Evolutionary conservation across 2,888 invertebrate genomes (phyloP), one percentile per base, ranked within the genome.

Genomic region (Hydrotaea diabolus): DNA sequence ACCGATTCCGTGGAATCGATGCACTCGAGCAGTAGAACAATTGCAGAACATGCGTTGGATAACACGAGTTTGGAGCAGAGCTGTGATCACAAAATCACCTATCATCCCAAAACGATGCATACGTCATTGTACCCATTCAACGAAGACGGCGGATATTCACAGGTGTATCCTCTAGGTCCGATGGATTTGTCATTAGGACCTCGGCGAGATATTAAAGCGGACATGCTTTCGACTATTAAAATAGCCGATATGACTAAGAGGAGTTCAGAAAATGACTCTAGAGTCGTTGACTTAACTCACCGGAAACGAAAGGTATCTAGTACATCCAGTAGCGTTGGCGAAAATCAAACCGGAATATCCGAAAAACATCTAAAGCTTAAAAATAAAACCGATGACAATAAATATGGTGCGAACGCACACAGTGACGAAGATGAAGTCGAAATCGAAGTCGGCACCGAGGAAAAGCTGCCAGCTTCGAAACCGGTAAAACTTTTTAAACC

Each of bases 401-500:
- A 87, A 21, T 83, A 85, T 57, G 86, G 86, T 17, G 84, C 86
- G 8, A 88, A 87, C 13, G 77, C 86, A 9, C 87, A 88, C 39
- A 87, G 87, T 15, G 87, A 87, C 19, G 87, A 88, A 74, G 83
- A 77, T 11, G 86, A 87, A 73, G 85, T 87, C 9, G 87, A 87
- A 3, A 87, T 90, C 64, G 86, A 88, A 78, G 80, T 87, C 9
- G 87, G 85, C 59, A 79, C 77, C 2, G 87, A 86, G 11, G 85
- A 87, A 80, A 89, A 89, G 71, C 71, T 84, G 23, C 43, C 88
- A 74, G 90, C 91, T 23, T 88, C 89, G 4, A 91, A 91, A 85
- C 95, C 96, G 75, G 95, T 95, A 88, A 96, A 96, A 90, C 92
- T 96, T 55, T 96, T 96, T 92, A 95, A 96, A 90, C 96, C 96